phyloP scores from a whole-genome alignment of 2,113 vertebrate genomes.

The Cacatua alba region DNA sequence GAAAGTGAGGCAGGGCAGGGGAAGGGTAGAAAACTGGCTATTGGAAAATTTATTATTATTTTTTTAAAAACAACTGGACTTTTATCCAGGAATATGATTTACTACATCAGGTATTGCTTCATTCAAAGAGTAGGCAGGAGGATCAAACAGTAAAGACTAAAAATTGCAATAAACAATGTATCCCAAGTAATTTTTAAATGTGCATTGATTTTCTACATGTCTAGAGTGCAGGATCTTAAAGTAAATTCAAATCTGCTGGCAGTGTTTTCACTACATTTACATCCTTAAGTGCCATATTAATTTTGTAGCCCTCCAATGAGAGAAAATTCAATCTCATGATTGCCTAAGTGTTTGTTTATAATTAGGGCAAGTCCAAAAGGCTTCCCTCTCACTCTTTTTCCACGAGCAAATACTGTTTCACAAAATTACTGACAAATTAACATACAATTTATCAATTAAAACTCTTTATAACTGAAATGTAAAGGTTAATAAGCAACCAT shows the following conservation, averaged over 20 bases:
- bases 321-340: conserved; percentile 27
- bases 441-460: not conserved
- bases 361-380: conserved; percentile 24
- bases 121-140: not conserved
- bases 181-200: not conserved
- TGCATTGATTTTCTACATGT: not conserved
- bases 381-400: not conserved
- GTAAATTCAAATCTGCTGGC: conserved; percentile 18
- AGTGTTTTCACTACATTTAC: conserved; percentile 44
- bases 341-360: conserved; percentile 44
- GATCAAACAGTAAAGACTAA: not conserved
- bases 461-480: not conserved
- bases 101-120: not conserved
- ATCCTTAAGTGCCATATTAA: conserved; percentile 37
- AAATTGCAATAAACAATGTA: not conserved
- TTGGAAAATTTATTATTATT: not conserved
- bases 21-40: not conserved
- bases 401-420: not conserved
- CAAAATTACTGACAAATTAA: not conserved
- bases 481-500: not conserved
- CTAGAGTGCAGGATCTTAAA: not conserved
- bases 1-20: not conserved
- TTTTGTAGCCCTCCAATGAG: conserved; percentile 42
- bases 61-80: not conserved
- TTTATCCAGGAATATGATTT: not conserved